Conservation (phyloP, 2,888 invertebrate genomes). For the Ramazzottius varieornatus region DNA sequence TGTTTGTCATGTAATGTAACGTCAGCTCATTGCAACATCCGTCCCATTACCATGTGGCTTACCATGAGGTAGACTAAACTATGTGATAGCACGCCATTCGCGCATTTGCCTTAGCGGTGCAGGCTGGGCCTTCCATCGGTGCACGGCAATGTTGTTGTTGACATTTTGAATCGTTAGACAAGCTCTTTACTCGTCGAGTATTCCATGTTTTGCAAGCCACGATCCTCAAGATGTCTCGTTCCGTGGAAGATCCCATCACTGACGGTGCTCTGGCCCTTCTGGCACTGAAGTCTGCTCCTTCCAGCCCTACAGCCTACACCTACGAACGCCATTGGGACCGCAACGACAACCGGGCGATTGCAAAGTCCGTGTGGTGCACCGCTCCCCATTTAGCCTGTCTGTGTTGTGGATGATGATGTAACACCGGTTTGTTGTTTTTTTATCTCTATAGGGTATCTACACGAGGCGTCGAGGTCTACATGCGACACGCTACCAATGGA, state of each 20-base stretch:
- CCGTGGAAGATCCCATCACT: background rate
- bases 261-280: conserved; percentile 63
- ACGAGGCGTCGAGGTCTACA: background rate
- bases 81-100: too few species aligned
- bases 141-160: too few species aligned
- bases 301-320: conserved; percentile 37
- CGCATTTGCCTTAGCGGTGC: too few species aligned
- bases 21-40: too few species aligned
- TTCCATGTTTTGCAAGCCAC: too few species aligned
- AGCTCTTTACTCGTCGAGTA: too few species aligned
- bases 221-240: background rate
- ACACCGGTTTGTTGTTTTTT: too few species aligned
- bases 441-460: background rate
- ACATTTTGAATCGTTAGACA: too few species aligned
- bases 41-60: too few species aligned
- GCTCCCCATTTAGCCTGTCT: background rate
- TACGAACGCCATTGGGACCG: background rate
- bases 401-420: background rate
- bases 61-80: too few species aligned
- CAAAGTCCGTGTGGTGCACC: background rate
- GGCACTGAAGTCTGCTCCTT: conserved; percentile 59
- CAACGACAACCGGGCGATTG: background rate
- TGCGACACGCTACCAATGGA: background rate
- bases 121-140: too few species aligned
- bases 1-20: too few species aligned